Percentiles rank a stretch among this genome's conserved stretches.
Evolutionary conservation across 2,888 invertebrate species (phyloP).

Genomic region (Agriopis leucophaearia): DNA sequence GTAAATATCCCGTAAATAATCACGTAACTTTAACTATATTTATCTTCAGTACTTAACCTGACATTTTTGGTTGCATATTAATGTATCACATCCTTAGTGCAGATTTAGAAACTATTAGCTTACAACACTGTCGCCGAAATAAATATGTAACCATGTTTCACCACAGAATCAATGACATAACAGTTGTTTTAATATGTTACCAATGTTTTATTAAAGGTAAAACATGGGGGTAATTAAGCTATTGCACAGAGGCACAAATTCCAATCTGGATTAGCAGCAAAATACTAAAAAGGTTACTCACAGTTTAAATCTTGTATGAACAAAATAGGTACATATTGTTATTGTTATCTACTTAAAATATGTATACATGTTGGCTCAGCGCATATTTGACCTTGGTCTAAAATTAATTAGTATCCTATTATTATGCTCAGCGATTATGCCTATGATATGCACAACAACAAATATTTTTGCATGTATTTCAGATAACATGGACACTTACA

Average conservation of each 20-base stretch:
- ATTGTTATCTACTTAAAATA: not conserved
- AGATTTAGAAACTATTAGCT: not conserved
- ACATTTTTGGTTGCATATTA: not conserved
- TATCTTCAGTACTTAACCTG: too few species aligned
- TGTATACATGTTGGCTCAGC: conserved; percentile 17
- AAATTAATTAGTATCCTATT: not conserved
- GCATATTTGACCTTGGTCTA: not conserved
- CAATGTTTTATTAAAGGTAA: too few species aligned
- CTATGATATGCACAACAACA: conserved; percentile 26
- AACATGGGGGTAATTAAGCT: too few species aligned
- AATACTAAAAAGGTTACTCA: not conserved
- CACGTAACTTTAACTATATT: too few species aligned
- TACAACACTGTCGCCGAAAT: not conserved
- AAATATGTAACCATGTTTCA: too few species aligned
- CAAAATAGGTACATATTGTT: not conserved
- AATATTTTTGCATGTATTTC: conserved; percentile 19
- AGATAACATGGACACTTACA: too few species aligned
- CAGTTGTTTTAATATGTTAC: too few species aligned
- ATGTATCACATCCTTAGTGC: not conserved
- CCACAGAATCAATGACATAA: too few species aligned
- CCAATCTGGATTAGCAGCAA: not conserved
- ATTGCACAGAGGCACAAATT: not conserved
- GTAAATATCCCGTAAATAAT: too few species aligned
- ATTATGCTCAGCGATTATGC: conserved; percentile 23
- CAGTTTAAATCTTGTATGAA: not conserved